Evolutionary conservation across 2,888 invertebrate genomes (phyloP).

Genomic region (Thereva unica): DNA sequence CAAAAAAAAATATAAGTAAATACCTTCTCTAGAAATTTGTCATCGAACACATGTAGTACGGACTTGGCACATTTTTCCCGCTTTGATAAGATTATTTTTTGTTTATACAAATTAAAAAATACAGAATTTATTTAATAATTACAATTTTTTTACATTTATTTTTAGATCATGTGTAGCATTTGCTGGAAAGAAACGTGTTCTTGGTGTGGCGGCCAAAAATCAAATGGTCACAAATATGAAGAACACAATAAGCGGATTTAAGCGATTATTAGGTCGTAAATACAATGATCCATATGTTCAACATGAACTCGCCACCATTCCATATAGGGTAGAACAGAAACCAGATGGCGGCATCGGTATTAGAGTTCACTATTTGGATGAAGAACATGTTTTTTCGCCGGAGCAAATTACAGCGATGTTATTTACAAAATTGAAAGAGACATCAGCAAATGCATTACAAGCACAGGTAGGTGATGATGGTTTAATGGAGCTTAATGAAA

Average conservation of each 20-base stretch:
- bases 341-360: slow-evolving; percentile 84
- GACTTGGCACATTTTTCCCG: not conserved
- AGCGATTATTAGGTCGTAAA: slow-evolving; percentile 88
- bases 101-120: not conserved
- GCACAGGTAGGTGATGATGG: slow-evolving; percentile 64
- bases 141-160: slow-evolving; percentile 42
- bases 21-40: too few species aligned
- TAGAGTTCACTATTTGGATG: slow-evolving; percentile 84
- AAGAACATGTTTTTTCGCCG: slow-evolving; percentile 82
- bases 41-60: too few species aligned
- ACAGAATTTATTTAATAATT: not conserved
- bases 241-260: slow-evolving; percentile 94
- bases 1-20: too few species aligned
- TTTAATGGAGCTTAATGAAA: not conserved
- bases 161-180: slow-evolving; percentile 94
- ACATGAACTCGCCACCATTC: slow-evolving; percentile 76
- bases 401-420: slow-evolving; percentile 97
- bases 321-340: slow-evolving; percentile 77
- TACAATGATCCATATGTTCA: slow-evolving; percentile 87
- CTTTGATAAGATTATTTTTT: slow-evolving; percentile 13
- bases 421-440: slow-evolving; percentile 93
- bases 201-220: slow-evolving; percentile 96
- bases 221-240: slow-evolving; percentile 96
- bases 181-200: slow-evolving; percentile 85
- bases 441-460: slow-evolving; percentile 81